Base-by-base conservation (phyloP, 2,797 vertebrate species). In the Coranthus polyacanthus region DNA sequence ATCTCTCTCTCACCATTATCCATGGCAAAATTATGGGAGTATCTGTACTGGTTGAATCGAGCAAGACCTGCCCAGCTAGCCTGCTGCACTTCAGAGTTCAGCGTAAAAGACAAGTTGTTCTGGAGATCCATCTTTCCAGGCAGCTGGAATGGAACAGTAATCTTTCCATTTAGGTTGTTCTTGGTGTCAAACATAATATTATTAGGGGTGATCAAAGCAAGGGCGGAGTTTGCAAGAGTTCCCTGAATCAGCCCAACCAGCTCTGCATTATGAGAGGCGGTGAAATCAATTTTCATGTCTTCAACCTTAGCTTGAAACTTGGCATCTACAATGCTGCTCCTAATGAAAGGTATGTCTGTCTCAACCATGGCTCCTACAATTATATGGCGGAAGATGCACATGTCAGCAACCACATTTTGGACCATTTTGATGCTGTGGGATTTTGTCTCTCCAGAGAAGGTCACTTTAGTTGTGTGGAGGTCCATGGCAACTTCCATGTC, bases 11-110 rank as follows among this genome's bases (percentile, higher is more conserved):
- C 92, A 41, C 86, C 90, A 70, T 95, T 97, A 37, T 88, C 90
- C 84, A 95, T 87, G 56, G 85, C 92, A 22, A 97, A 90, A 37
- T 85, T 91, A 77, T 98, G 96, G 66, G 83, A 92, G 70, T 97
- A 97, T 75, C 95, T 97, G 86, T 97, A 96, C 70, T 98, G 96
- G 82, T 98, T 98, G 89, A 96, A 96, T 75, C 93, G 94, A 18
- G 94, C 93, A 65, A 85, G 81, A 64, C 93, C 90, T 72, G 92
- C 91, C 96, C 96, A 98, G 77, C 83, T 93, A 52, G 91, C 75
- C 69, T 94, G 91, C 68, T 98, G 96, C 72, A 89, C 78, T 11
- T 87, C 84, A 18, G 95, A 90, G 83, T 87, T 96, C 43, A 98
- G 78, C 20, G 82, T 89, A 42, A 97, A 80, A 12, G 78, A 85